phyloP scores from a whole-genome alignment of 2,888 invertebrate genomes.

The Digitonthophagus gazella region DNA sequence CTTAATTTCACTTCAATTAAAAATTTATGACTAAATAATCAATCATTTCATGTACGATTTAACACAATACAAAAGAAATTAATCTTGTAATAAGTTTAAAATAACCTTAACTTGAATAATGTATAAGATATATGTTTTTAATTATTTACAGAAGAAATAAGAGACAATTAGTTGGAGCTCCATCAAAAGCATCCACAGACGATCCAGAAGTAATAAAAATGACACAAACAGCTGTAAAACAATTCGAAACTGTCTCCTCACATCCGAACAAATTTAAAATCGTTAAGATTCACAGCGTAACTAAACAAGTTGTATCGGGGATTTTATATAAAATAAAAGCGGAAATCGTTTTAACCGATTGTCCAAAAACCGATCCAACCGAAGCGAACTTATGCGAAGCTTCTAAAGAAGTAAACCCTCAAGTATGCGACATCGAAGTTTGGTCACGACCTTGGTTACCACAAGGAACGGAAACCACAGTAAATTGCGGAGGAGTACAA shows the following conservation, averaged over 20 bases:
- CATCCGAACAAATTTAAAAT: slow-evolving; percentile 39
- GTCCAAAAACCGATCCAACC: slow-evolving; percentile 46
- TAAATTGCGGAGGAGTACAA: slow-evolving; percentile 43
- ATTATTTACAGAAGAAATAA: slow-evolving; percentile 1
- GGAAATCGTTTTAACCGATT: slow-evolving; percentile 58
- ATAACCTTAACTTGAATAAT: not conserved
- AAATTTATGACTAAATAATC: not conserved
- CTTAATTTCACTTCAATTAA: not conserved
- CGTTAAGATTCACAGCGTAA: slow-evolving; percentile 51
- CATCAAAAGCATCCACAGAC: slow-evolving; percentile 42
- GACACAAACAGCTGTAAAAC: slow-evolving; percentile 46
- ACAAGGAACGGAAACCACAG: slow-evolving; percentile 50
- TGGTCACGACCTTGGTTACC: slow-evolving; percentile 62
- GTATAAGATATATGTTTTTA: no score
- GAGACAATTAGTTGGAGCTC: slow-evolving; percentile 27
- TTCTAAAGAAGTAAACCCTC: slow-evolving; percentile 39
- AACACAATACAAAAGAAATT: not conserved
- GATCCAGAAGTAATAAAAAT: slow-evolving; percentile 43
- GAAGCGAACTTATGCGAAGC: slow-evolving; percentile 35
- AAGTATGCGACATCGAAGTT: slow-evolving; percentile 53
- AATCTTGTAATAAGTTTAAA: not conserved
- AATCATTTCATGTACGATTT: not conserved
- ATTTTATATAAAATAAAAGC: slow-evolving; percentile 58
- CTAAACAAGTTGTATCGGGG: slow-evolving; percentile 57
- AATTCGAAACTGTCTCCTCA: slow-evolving; percentile 50